Evolutionary conservation across 2,888 invertebrate genomes (phyloP).

Genomic region (Hirtodrosophila trivittata): DNA sequence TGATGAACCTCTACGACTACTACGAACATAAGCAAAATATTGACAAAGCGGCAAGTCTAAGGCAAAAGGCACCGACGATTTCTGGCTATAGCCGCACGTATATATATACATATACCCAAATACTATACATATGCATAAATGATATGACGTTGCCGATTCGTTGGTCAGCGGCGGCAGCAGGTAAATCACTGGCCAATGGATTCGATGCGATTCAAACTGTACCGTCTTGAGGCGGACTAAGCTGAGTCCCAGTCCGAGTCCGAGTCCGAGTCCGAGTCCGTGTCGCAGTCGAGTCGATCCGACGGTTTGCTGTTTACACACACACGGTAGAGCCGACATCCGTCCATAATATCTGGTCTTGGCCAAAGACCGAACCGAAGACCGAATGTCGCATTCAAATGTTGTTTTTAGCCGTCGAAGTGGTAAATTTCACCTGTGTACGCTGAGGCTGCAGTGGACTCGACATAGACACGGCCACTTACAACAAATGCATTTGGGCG

Average conservation of each 20-base stretch:
- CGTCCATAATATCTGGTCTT: constrained; percentile 40
- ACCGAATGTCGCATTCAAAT: constrained; percentile 76
- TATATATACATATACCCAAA: constrained; percentile 13
- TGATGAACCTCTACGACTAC: constrained; percentile 21
- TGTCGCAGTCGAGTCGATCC: constrained; percentile 20
- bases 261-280: constrained; percentile 3
- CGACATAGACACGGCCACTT: constrained; percentile 72
- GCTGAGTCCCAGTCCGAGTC: constrained; percentile 1
- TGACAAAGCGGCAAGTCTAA: constrained; percentile 76
- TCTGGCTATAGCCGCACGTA: constrained; percentile 24
- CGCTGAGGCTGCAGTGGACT: constrained; percentile 43
- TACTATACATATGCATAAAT: constrained; percentile 45
- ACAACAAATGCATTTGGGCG: constrained; percentile 74
- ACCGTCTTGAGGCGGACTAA: background rate
- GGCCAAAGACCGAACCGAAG: too few relatives aligned
- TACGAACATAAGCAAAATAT: constrained; percentile 71
- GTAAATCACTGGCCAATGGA: constrained; percentile 36
- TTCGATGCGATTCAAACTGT: constrained; percentile 17
- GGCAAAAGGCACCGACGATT: constrained; percentile 65
- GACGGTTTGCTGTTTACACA: constrained; percentile 65
- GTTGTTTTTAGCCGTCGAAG: constrained; percentile 76
- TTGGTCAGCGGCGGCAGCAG: constrained; percentile 36
- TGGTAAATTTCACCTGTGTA: constrained; percentile 78
- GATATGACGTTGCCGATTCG: constrained; percentile 76
- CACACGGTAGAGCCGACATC: constrained; percentile 57